These are phyloP conservation scores for Sphecodes monilicornis DNA, from an alignment of 2,888 invertebrate species.

Conservation along the genomic window DNA sequence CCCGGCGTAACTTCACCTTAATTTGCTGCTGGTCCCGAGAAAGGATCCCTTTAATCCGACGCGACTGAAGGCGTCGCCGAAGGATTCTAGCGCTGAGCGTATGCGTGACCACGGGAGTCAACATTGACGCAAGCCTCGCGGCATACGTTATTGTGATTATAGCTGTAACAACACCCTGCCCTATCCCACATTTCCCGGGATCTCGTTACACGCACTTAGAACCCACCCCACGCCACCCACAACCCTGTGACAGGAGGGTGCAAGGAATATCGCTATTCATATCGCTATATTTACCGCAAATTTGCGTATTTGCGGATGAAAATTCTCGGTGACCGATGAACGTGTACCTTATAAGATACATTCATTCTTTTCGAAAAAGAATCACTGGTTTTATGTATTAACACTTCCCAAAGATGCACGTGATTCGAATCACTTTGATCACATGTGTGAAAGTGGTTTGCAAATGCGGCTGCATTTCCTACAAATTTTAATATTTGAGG, in stretches of 20 bases:
- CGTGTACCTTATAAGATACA: no score
- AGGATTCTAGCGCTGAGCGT: conserved; percentile 65
- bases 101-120: conserved; percentile 76
- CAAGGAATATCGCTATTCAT: not conserved
- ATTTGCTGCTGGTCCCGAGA: conserved; percentile 39
- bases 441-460: no score
- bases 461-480: no score
- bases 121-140: conserved; percentile 77
- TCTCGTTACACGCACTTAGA: conserved; percentile 76
- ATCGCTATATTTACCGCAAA: not conserved
- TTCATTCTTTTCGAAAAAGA: not conserved
- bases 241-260: not conserved
- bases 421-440: no score
- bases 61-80: conserved; percentile 61
- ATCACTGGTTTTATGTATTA: not conserved
- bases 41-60: conserved; percentile 65
- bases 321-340: not conserved
- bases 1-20: conserved; percentile 51
- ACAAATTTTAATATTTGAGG: no score
- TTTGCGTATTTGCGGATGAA: not conserved
- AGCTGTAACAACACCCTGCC: conserved; percentile 73
- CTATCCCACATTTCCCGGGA: conserved; percentile 67
- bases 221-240: conserved; percentile 18
- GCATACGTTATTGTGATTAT: conserved; percentile 79
- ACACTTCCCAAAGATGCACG: no score